Conservation (phyloP, 2,888 invertebrate genomes). For the Tillus elongatus region DNA sequence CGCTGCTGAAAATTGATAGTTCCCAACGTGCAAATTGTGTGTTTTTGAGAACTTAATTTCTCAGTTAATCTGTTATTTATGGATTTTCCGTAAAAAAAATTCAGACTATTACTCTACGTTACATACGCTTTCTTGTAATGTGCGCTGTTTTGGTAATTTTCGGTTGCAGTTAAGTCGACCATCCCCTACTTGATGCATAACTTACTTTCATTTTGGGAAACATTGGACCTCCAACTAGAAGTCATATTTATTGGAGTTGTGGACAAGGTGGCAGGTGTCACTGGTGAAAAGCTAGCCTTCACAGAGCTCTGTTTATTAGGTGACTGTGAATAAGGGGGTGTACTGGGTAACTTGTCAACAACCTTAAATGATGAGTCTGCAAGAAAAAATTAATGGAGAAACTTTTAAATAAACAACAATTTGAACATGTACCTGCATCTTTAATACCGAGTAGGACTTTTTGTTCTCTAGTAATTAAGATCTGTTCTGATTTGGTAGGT, state of each 20-base stretch:
- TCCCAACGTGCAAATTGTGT: too few species aligned
- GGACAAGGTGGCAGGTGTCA: conserved; percentile 15
- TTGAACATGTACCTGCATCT: conserved; percentile 37
- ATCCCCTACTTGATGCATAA: too few species aligned
- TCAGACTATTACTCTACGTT: too few species aligned
- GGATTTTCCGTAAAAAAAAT: too few species aligned
- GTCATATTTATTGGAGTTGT: conserved; percentile 36
- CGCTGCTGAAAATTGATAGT: too few species aligned
- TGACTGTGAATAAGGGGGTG: background rate
- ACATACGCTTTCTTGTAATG: too few species aligned
- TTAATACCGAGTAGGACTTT: conserved; percentile 47
- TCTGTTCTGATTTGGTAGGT: conserved; percentile 35
- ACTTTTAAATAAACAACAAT: background rate
- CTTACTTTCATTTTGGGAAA: conserved; percentile 35
- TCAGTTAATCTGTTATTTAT: too few species aligned
- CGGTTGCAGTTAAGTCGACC: too few species aligned
- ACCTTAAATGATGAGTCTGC: conserved; percentile 29
- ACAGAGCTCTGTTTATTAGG: background rate
- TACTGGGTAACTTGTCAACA: conserved; percentile 12
- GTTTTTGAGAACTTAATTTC: too few species aligned
- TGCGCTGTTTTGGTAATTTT: too few species aligned
- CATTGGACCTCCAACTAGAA: conserved; percentile 37
- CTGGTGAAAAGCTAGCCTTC: background rate
- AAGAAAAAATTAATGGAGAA: conserved; percentile 12
- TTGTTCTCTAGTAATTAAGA: conserved; percentile 45